Conservation (phyloP, 2,113 vertebrate species). For the Lophius piscatorius region DNA sequence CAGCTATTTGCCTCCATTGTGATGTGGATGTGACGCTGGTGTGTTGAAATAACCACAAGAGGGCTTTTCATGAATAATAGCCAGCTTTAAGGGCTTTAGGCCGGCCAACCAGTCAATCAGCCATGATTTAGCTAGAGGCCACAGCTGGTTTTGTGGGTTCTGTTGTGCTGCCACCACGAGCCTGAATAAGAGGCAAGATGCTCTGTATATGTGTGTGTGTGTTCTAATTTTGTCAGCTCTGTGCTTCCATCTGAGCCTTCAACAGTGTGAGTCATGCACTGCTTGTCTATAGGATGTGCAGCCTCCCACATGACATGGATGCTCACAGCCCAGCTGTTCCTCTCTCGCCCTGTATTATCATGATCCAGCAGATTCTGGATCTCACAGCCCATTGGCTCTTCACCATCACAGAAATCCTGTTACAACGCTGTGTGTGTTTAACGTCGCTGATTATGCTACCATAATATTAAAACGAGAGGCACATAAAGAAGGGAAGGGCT, state of each 20-base stretch:
- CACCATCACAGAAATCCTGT: conserved; percentile 6
- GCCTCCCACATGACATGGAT: conserved; percentile 52
- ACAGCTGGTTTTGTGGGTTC: too few species aligned
- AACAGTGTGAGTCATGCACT: conserved; percentile 54
- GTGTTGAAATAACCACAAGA: conserved; percentile 1
- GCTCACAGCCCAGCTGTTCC: conserved; percentile 57
- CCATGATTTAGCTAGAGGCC: too few species aligned
- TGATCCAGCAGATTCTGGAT: conserved; percentile 7
- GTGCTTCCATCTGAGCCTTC: conserved; percentile 38
- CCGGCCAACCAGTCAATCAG: too few species aligned
- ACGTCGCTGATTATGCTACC: too few species aligned
- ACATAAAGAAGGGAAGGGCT: too few species aligned
- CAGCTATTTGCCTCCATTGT: conserved; percentile 12
- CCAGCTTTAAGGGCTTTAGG: too few species aligned
- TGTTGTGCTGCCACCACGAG: conserved; percentile 1
- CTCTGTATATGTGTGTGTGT: conserved; percentile 12
- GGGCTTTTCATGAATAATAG: conserved; percentile 15
- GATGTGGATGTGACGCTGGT: conserved; percentile 24
- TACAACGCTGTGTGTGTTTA: too few species aligned
- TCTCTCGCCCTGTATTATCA: conserved; percentile 13
- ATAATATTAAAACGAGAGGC: too few species aligned
- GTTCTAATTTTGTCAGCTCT: conserved; percentile 50
- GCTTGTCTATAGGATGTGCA: conserved; percentile 54
- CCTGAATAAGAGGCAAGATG: conserved; percentile 25
- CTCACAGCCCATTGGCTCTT: conserved; percentile 11